A percentile compares a stretch with the other conserved stretches of the same genome.
These are phyloP conservation scores for Pachyrhynchus sulphureomaculatus DNA, from an alignment of 1,140 invertebrate species.

Conservation along the genomic window DNA sequence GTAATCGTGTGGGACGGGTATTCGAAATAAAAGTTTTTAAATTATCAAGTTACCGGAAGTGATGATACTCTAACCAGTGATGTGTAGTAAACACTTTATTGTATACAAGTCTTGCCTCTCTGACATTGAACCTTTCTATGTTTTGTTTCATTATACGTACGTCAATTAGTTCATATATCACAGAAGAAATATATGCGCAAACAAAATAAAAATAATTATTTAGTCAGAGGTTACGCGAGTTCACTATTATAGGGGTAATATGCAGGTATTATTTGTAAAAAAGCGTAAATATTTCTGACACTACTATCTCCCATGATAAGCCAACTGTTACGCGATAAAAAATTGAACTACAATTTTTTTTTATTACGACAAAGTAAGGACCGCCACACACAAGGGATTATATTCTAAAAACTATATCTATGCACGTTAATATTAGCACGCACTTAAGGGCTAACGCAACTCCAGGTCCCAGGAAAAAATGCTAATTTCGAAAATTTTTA, in stretches of 20 bases:
- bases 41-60: conserved; percentile 23
- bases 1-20: conserved; percentile 2
- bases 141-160: background rate
- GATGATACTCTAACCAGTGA: conserved; percentile 20
- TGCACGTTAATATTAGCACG: too few relatives aligned
- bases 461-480: too few relatives aligned
- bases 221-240: background rate
- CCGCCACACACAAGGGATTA: too few relatives aligned
- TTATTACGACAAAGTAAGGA: too few relatives aligned
- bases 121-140: conserved; percentile 3
- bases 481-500: too few relatives aligned
- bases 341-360: too few relatives aligned
- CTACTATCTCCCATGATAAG: background rate
- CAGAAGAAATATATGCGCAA: too few relatives aligned
- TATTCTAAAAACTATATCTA: too few relatives aligned
- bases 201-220: too few relatives aligned
- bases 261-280: background rate
- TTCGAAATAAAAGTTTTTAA: conserved; percentile 4
- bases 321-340: conserved; percentile 11
- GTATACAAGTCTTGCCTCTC: conserved; percentile 4
- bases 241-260: background rate
- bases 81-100: conserved; percentile 15
- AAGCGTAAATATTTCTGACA: background rate
- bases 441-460: too few relatives aligned
- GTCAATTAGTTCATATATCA: background rate